A percentile compares a stretch with the other conserved stretches of the same genome.
Conservation (phyloP, 1,140 invertebrate species). For the Drosophila navojoa region DNA sequence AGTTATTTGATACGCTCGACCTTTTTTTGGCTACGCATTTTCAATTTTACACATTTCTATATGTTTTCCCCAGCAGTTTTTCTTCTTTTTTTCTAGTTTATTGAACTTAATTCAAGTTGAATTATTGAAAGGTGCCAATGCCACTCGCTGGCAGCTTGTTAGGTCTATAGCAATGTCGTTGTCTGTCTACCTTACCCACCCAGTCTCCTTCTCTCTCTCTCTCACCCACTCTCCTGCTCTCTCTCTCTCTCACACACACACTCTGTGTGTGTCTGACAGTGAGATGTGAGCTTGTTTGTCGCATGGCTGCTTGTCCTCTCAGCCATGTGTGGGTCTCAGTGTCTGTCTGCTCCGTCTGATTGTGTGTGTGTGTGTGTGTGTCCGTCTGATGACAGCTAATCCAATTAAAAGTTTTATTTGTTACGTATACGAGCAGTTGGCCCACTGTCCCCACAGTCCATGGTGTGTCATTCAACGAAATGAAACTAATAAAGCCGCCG, state of each 20-base stretch:
- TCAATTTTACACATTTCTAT: slow-evolving; percentile 34
- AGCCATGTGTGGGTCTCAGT: slow-evolving; percentile 33
- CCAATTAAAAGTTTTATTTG: slow-evolving; percentile 83
- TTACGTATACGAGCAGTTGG: slow-evolving; percentile 64
- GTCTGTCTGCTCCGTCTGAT: neutral
- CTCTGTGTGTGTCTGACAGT: slow-evolving; percentile 60
- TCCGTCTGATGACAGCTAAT: slow-evolving; percentile 79
- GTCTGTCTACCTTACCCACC: slow-evolving; percentile 12
- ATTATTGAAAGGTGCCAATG: slow-evolving; percentile 72
- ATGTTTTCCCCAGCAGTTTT: slow-evolving; percentile 12
- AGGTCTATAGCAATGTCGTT: slow-evolving; percentile 43
- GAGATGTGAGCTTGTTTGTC: slow-evolving; percentile 79
- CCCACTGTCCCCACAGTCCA: slow-evolving; percentile 21
- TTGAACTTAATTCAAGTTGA: slow-evolving; percentile 65
- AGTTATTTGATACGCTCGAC: slow-evolving; percentile 17
- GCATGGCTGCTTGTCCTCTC: slow-evolving; percentile 58
- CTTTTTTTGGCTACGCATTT: slow-evolving; percentile 25
- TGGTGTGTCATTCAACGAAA: slow-evolving; percentile 66
- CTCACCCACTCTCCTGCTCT: slow-evolving; percentile 5
- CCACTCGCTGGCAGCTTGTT: slow-evolving; percentile 32
- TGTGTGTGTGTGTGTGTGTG: slow-evolving; percentile 38
- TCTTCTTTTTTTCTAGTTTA: slow-evolving; percentile 38
- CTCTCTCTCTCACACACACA: slow-evolving; percentile 18
- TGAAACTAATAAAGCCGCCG: slow-evolving; percentile 76
- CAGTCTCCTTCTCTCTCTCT: slow-evolving; percentile 21